phyloP scores from a whole-genome alignment of 2,113 vertebrate species.

The Azemiops feae region DNA sequence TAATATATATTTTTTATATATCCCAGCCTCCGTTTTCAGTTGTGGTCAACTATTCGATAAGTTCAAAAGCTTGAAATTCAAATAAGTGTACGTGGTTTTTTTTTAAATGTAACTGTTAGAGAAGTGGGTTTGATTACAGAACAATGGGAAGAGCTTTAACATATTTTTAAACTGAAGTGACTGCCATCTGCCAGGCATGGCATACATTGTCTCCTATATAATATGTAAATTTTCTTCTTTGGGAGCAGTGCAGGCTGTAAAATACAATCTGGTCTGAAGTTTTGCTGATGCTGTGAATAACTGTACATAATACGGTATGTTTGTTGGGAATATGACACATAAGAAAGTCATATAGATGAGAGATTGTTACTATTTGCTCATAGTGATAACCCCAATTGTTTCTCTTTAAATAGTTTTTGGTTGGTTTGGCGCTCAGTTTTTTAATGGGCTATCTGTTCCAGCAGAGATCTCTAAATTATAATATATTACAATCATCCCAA shows the following conservation, averaged over 20 bases:
- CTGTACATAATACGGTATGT: neutral
- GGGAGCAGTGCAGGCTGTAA: neutral
- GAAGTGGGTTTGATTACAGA: neutral
- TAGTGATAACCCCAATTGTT: neutral
- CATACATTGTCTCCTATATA: neutral
- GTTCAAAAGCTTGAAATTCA: neutral
- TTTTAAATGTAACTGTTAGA: neutral
- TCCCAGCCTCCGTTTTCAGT: neutral
- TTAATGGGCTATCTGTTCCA: neutral
- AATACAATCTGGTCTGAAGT: neutral
- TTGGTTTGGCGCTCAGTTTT: neutral
- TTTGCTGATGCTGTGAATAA: neutral
- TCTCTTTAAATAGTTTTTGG: neutral
- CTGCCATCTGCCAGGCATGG: neutral
- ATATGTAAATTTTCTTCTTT: neutral
- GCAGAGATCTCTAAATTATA: neutral
- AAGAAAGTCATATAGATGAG: neutral
- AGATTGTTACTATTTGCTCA: neutral
- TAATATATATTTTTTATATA: neutral
- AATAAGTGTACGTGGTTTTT: neutral
- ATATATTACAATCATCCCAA: neutral
- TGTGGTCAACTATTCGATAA: neutral
- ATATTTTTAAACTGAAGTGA: neutral
- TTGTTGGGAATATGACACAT: neutral
- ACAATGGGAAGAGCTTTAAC: neutral